Evolutionary conservation across 2,888 invertebrate genomes (phyloP), one percentile per base, ranked within the genome.

Genomic region (Troides oblongomaculatus): DNA sequence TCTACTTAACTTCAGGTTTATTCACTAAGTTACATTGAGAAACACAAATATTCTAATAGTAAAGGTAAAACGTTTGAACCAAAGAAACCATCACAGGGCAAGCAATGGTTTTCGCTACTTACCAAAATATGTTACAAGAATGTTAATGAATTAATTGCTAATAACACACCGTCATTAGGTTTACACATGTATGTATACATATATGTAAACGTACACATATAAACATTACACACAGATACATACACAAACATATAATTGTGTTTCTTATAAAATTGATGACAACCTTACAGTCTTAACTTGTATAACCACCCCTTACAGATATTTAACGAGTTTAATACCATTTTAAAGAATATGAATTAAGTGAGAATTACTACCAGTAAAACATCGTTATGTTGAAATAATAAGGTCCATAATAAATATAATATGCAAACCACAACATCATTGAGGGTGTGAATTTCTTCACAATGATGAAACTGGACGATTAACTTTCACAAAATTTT

Each of bases 221-320:
- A 30, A 30, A 30, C 30, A 30, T 30, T 30, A 30, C 30, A 30
- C 30, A 4, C 5, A 30, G 5, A 30, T 30, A 30, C 30, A 30
- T 30, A 30, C 30, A 30, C 30, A 30, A 21, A 30, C 30, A 30
- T 39, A 39, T 10, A 39, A 39, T 39, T 10, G 10, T 7, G 1
- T 39, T 7, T 39, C 1, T 2, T 1, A 17, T 17, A 39, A 53
- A 53, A 66, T 43, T 5, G 57, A 36, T 50, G 65, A 62, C 69
- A 65, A 69, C 65, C 58, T 66, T 61, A 46, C 10, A 62, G 36
- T 64, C 61, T 64, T 46, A 64, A 64, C 30, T 30, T 21, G n/a
- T 61, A 25, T 50, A 25, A 2, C 10, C 53, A 39, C 7, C 10
- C 39, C 10, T 46, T 10, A 58, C 21, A 6, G n/a, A 62, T 58